Evolutionary conservation across 2,888 invertebrate genomes (phyloP), one percentile per base, ranked within the genome.

Genomic region (Spilarctia lutea): DNA sequence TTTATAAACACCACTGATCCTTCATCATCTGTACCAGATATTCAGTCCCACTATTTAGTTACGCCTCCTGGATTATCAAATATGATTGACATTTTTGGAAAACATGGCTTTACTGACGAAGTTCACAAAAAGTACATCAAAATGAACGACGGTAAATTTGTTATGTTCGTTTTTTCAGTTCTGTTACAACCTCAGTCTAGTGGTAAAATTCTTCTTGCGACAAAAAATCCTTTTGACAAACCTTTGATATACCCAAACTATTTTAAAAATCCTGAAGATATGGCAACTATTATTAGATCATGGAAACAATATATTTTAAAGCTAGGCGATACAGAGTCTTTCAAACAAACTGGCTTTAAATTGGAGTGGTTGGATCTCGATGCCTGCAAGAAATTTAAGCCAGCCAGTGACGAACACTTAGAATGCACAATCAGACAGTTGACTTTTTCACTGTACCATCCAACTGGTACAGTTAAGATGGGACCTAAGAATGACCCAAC

Each of bases 171-270:
- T 3, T 93, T 96, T 6, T 96, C 96, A 0, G 91, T 97, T 20
- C 72, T 98, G 70, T 89, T 98, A 88, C 93, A 97, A 73, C 98
- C 98, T 0, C 96, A 95, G 79, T 98, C 98, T 74, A 94, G 94
- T 73, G 98, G 98, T 0, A 94, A 92, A 79, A 91, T 98, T n/a
- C 83, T 96, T 74, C 91, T 99, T 11, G 96, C 96, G 76, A 97
- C 97, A 66, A 95, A 91, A 20, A 94, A 98, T 90, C 97, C 98
- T 0, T 92, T 96, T 27, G 96, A 97, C 0, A 96, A 97, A 85
- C 98, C 99, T 0, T 90, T 97, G 35, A 91, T 93, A 76, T 88
- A 77, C 79, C 95, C 97, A 1, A 97, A 97, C 83, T 98, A 97
- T 88, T 95, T 97, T 56, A 88, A 94, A 2, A 93, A 97, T 3